These are phyloP conservation scores for Dendrophyllia cribrosa DNA, from an alignment of 64 coral and sea anemone species.

Conservation along the genomic window DNA sequence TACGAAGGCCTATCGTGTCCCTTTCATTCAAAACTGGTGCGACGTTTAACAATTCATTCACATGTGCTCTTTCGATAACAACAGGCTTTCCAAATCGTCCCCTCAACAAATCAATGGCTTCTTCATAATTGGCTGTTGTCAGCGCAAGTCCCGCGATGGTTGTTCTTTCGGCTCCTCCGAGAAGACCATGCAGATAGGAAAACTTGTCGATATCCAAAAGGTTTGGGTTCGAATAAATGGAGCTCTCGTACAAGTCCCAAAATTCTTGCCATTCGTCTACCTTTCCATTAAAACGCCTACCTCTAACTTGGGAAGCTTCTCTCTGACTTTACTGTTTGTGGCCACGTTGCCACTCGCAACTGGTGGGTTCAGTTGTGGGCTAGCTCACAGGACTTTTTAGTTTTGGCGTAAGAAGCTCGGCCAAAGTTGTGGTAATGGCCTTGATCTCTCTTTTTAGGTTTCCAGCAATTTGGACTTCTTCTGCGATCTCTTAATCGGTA, in stretches of 20 bases:
- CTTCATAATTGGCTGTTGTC: slow-evolving; percentile 50
- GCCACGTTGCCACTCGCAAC: not conserved
- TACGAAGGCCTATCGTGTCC: not conserved
- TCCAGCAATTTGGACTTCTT: too few species aligned
- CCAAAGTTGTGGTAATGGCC: too few species aligned
- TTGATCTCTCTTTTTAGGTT: too few species aligned
- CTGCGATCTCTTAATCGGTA: not conserved
- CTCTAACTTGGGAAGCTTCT: not conserved
- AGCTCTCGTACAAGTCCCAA: not conserved
- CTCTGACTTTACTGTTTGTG: not conserved
- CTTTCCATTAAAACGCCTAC: not conserved
- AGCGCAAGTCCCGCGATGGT: slow-evolving; percentile 55
- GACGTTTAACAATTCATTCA: slow-evolving; percentile 39
- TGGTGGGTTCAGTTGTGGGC: not conserved
- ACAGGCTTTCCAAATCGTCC: slow-evolving; percentile 27
- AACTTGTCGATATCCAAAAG: slow-evolving; percentile 55
- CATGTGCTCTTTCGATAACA: slow-evolving; percentile 27
- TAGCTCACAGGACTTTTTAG: not conserved
- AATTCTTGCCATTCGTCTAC: slow-evolving; percentile 5
- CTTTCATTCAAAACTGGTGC: slow-evolving; percentile 22
- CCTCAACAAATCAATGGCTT: slow-evolving; percentile 26
- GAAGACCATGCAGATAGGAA: slow-evolving; percentile 29
- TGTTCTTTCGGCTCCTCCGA: slow-evolving; percentile 17
- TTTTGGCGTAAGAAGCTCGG: too few species aligned
- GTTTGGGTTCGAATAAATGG: not conserved